phyloP scores from a whole-genome alignment of 2,797 vertebrate species.

The Philypnodon macrostomus region DNA sequence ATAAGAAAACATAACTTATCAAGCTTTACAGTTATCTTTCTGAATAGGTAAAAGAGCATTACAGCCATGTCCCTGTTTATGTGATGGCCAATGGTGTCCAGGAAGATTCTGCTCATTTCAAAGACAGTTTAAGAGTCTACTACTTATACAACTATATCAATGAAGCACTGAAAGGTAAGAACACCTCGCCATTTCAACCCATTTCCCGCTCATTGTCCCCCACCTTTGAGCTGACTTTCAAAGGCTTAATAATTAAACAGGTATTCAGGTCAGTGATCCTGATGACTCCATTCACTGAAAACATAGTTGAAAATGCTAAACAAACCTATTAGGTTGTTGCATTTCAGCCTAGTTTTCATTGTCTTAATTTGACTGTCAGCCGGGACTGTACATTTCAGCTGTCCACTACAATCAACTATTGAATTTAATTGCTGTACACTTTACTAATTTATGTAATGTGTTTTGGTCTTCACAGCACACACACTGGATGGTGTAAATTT shows the following conservation, averaged over 20 bases:
- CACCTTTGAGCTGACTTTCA: constrained; percentile 9
- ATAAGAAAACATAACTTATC: constrained; percentile 32
- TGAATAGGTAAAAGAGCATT: constrained; percentile 68
- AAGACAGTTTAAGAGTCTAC: constrained; percentile 86
- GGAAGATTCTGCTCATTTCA: constrained; percentile 78
- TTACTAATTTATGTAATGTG: not conserved
- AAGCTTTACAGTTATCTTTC: too few species aligned
- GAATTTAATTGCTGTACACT: too few species aligned
- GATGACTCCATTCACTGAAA: constrained; percentile 34
- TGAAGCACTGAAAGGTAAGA: constrained; percentile 94
- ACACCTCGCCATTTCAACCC: not conserved
- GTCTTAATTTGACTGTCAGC: too few species aligned
- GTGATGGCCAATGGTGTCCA: constrained; percentile 89
- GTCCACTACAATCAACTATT: too few species aligned
- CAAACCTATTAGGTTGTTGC: not conserved
- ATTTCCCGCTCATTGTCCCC: not conserved
- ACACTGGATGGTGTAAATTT: constrained; percentile 88
- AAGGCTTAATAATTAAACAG: constrained; percentile 72
- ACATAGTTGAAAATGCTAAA: constrained; percentile 5
- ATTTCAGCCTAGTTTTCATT: too few species aligned
- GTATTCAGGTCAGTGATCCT: constrained; percentile 46
- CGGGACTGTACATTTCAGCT: too few species aligned
- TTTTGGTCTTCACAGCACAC: constrained; percentile 73
- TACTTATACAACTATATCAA: constrained; percentile 93
- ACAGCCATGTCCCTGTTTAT: constrained; percentile 84